These are phyloP conservation scores for Heliconius aoede DNA, from an alignment of 2,888 invertebrate species.

Conservation along the genomic window DNA sequence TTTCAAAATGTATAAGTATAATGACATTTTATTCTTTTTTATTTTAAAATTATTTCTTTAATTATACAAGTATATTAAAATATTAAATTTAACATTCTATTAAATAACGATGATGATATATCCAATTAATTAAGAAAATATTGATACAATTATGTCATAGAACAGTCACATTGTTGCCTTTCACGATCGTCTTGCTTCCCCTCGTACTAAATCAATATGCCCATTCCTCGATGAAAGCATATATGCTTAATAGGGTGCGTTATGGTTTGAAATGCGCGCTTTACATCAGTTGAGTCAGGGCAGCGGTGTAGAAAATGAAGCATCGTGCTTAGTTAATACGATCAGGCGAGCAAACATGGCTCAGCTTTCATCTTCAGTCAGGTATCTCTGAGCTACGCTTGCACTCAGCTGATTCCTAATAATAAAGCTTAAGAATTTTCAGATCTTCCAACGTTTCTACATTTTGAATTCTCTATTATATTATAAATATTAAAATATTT, in stretches of 20 bases:
- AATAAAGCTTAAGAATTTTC: conserved; percentile 30
- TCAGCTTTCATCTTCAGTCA: conserved; percentile 81
- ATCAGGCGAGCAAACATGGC: conserved; percentile 81
- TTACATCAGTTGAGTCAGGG: conserved; percentile 75
- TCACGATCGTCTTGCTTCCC: conserved; percentile 33
- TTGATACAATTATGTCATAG: conserved; percentile 5
- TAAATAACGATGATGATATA: not conserved
- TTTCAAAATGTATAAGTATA: not conserved
- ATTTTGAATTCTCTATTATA: not conserved
- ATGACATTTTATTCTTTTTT: not conserved
- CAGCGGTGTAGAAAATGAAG: conserved; percentile 78
- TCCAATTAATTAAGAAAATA: not conserved
- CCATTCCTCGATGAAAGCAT: conserved; percentile 61
- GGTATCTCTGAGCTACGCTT: conserved; percentile 63
- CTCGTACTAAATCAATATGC: conserved; percentile 55
- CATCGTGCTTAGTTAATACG: conserved; percentile 80
- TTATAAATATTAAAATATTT: not conserved
- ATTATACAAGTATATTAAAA: too few relatives aligned
- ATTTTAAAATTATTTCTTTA: too few relatives aligned
- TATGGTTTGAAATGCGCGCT: conserved; percentile 69
- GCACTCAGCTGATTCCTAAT: conserved; percentile 51
- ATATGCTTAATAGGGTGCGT: conserved; percentile 70
- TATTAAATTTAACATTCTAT: too few relatives aligned
- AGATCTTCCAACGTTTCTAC: conserved; percentile 11
- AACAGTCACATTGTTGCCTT: not conserved